Percentiles rank a stretch among this genome's conserved stretches.
These are phyloP conservation scores for Cylas formicarius DNA, from an alignment of 1,140 invertebrate species.

Conservation along the genomic window DNA sequence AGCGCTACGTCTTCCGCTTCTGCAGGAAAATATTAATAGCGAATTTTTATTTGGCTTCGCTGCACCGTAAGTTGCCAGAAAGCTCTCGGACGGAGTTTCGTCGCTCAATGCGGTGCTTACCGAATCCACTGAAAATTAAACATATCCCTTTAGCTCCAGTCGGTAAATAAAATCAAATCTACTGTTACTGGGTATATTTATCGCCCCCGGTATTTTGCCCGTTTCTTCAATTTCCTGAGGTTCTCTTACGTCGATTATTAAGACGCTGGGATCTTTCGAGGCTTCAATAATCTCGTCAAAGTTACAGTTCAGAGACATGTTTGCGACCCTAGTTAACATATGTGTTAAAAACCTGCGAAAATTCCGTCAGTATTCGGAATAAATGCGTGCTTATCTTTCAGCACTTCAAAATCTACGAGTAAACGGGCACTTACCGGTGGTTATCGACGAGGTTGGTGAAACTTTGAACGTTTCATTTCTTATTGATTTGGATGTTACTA, in stretches of 20 bases:
- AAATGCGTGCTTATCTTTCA: too few species aligned
- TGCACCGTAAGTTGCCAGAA: slow-evolving; percentile 2
- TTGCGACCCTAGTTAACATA: neutral
- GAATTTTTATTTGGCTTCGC: slow-evolving; percentile 5
- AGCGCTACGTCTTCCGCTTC: slow-evolving; percentile 13
- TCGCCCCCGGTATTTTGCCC: slow-evolving; percentile 10
- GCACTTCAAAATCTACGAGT: too few species aligned
- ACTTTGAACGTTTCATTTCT: too few species aligned
- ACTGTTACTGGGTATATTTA: slow-evolving; percentile 16
- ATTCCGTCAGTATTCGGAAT: too few species aligned
- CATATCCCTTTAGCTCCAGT: too few species aligned
- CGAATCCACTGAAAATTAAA: slow-evolving; percentile 5
- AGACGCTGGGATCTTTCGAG: slow-evolving; percentile 8
- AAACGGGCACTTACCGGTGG: too few species aligned
- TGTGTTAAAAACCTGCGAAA: too few species aligned
- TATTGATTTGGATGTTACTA: too few species aligned
- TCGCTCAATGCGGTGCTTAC: slow-evolving; percentile 3
- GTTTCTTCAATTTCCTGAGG: slow-evolving; percentile 4
- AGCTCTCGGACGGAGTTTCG: neutral
- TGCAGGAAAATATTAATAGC: slow-evolving; percentile 13
- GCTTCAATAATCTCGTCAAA: slow-evolving; percentile 15
- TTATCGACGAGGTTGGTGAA: too few species aligned
- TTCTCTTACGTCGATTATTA: slow-evolving; percentile 13
- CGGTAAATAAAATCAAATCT: too few species aligned
- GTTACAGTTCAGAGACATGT: slow-evolving; percentile 10